phyloP scores from a whole-genome alignment of 2,113 vertebrate genomes.

The Gambusia holbrooki region DNA sequence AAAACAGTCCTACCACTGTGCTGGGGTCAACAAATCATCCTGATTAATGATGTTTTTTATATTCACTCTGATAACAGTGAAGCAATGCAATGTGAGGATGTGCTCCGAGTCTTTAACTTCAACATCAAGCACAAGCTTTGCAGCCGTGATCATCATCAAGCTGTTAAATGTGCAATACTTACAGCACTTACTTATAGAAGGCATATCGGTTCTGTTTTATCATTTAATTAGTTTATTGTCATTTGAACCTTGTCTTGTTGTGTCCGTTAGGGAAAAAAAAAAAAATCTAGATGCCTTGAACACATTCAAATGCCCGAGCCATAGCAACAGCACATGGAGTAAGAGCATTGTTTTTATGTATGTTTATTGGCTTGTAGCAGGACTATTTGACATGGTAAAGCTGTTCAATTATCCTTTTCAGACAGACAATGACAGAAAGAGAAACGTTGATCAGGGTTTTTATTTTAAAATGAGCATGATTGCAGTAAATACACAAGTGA shows the following conservation, averaged over 20 bases:
- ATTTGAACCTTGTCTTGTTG: conserved; percentile 61
- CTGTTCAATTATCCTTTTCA: conserved; percentile 53
- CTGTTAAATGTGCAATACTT: conserved; percentile 47
- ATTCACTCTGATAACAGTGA: conserved; percentile 32
- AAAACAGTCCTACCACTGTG: conserved; percentile 13
- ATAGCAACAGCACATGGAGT: conserved; percentile 40
- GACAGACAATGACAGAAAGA: conserved; percentile 9
- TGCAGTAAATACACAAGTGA: conserved; percentile 5
- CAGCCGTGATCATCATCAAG: conserved; percentile 34
- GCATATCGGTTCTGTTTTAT: conserved; percentile 54
- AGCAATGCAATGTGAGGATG: conserved; percentile 42
- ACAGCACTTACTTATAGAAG: conserved; percentile 38
- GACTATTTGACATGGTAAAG: conserved; percentile 44
- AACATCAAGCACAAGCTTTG: conserved; percentile 49
- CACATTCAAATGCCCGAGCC: conserved; percentile 24
- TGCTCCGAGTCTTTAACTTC: conserved; percentile 54
- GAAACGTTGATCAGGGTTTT: conserved; percentile 31
- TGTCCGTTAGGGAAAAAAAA: conserved; percentile 60
- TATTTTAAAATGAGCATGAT: conserved; percentile 21
- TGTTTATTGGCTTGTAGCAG: conserved; percentile 30
- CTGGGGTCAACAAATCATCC: conserved; percentile 38
- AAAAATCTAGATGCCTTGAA: conserved; percentile 40
- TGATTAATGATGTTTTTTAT: conserved; percentile 55
- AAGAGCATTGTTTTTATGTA: conserved; percentile 28
- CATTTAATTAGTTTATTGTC: conserved; percentile 50